A percentile compares a stretch with the other conserved stretches of the same genome.
These are phyloP conservation scores for Leptinotarsa rubiginosa DNA, from an alignment of 2,888 invertebrate genomes.

Conservation along the genomic window DNA sequence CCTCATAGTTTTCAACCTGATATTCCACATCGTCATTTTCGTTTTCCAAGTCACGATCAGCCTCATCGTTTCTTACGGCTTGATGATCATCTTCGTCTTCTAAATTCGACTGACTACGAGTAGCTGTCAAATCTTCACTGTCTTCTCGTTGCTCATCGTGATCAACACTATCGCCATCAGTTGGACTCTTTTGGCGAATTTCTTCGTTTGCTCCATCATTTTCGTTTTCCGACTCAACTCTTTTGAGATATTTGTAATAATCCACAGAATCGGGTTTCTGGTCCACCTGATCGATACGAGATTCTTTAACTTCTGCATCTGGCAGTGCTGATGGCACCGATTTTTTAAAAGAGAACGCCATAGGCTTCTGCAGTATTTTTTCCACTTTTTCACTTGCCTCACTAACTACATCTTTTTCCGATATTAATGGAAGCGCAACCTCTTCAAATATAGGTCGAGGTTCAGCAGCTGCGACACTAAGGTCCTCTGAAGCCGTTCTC, in stretches of 20 bases:
- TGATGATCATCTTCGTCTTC: constrained; percentile 21
- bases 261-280: constrained; percentile 44
- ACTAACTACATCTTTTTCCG: constrained; percentile 42
- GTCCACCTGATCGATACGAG: constrained; percentile 38
- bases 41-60: not conserved
- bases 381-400: constrained; percentile 58
- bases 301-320: constrained; percentile 32
- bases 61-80: not conserved
- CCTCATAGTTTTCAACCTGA: constrained; percentile 24
- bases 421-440: constrained; percentile 48
- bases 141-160: constrained; percentile 26
- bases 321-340: constrained; percentile 13
- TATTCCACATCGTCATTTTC: constrained; percentile 27
- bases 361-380: constrained; percentile 57
- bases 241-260: constrained; percentile 48
- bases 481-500: constrained; percentile 40
- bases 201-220: constrained; percentile 15
- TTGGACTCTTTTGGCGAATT: constrained; percentile 30
- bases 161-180: constrained; percentile 22
- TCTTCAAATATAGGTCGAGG: constrained; percentile 53
- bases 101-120: constrained; percentile 6
- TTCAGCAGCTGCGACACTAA: constrained; percentile 54
- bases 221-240: constrained; percentile 33
- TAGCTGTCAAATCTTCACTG: constrained; percentile 25
- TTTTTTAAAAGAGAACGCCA: constrained; percentile 56